phyloP scores from a whole-genome alignment of 2,888 invertebrate species.

The Selenia dentaria region DNA sequence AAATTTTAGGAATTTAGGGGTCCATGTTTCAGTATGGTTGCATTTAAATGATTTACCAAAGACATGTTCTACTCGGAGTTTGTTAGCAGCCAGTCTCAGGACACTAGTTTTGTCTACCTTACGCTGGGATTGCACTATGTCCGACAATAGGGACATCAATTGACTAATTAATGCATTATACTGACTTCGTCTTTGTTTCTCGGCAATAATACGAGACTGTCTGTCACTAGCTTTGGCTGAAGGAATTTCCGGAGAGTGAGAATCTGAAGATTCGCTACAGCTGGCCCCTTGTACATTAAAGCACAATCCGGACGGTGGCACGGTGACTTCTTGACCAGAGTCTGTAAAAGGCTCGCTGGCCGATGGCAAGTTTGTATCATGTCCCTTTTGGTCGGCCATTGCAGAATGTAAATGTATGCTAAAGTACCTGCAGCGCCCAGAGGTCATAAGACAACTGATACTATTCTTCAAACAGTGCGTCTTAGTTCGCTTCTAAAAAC shows the following conservation, averaged over 20 bases:
- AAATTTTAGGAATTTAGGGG: slow-evolving; percentile 84
- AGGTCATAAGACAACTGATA: slow-evolving; percentile 55
- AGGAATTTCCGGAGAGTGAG: slow-evolving; percentile 69
- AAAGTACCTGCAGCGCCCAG: slow-evolving; percentile 53
- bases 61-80: slow-evolving; percentile 91
- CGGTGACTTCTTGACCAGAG: slow-evolving; percentile 57
- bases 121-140: slow-evolving; percentile 91
- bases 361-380: slow-evolving; percentile 24
- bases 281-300: slow-evolving; percentile 52
- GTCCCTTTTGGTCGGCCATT: slow-evolving; percentile 51
- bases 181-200: slow-evolving; percentile 95
- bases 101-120: slow-evolving; percentile 96
- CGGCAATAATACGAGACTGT: slow-evolving; percentile 94
- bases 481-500: slow-evolving; percentile 51
- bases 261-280: slow-evolving; percentile 72
- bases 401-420: slow-evolving; percentile 53
- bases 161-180: slow-evolving; percentile 94
- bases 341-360: slow-evolving; percentile 38
- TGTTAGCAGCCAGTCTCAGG: slow-evolving; percentile 93
- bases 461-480: slow-evolving; percentile 44
- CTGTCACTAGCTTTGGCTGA: slow-evolving; percentile 87
- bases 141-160: slow-evolving; percentile 92
- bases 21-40: slow-evolving; percentile 75
- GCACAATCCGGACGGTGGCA: slow-evolving; percentile 43
- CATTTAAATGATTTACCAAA: slow-evolving; percentile 83